phyloP scores from a whole-genome alignment of 2,113 vertebrate species.

The Nicator chloris region DNA sequence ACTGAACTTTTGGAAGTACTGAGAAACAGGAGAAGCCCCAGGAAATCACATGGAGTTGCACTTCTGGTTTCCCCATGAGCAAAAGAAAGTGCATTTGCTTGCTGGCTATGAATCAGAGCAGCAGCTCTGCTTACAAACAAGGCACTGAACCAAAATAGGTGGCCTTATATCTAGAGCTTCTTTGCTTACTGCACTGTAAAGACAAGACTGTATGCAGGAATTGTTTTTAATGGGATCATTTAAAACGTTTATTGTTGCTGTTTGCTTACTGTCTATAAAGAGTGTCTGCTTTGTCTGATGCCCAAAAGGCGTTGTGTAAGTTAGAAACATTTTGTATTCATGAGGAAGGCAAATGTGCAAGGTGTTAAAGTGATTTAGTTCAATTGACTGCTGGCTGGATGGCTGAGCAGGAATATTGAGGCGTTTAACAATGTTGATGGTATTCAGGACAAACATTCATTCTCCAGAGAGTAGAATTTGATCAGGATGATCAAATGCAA shows the following conservation, averaged over 20 bases:
- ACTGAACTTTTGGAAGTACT: background rate
- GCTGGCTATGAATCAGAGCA: background rate
- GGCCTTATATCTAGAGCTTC: background rate
- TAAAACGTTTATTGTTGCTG: conserved; percentile 44
- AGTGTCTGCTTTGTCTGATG: conserved; percentile 41
- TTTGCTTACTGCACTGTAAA: conserved; percentile 27
- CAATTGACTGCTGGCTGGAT: conserved; percentile 79
- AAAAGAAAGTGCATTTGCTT: background rate
- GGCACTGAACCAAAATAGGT: background rate
- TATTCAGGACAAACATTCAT: conserved; percentile 80
- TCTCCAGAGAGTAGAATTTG: conserved; percentile 80
- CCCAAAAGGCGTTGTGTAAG: conserved; percentile 55
- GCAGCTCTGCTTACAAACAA: conserved; percentile 26
- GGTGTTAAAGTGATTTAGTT: conserved; percentile 78
- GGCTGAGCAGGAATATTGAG: conserved; percentile 81
- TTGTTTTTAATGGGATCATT: conserved; percentile 55
- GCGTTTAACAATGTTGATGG: conserved; percentile 82
- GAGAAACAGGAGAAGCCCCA: background rate
- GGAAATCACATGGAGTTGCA: background rate
- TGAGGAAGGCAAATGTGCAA: conserved; percentile 74
- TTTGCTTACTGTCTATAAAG: conserved; percentile 58
- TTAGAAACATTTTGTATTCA: conserved; percentile 74
- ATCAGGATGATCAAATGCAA: conserved; percentile 85
- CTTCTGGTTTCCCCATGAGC: background rate
- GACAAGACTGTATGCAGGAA: conserved; percentile 20